A percentile compares a stretch with the other conserved stretches of the same genome.
phyloP scores from a whole-genome alignment of 2,888 invertebrate genomes.

The Epirrhoe tristata region DNA sequence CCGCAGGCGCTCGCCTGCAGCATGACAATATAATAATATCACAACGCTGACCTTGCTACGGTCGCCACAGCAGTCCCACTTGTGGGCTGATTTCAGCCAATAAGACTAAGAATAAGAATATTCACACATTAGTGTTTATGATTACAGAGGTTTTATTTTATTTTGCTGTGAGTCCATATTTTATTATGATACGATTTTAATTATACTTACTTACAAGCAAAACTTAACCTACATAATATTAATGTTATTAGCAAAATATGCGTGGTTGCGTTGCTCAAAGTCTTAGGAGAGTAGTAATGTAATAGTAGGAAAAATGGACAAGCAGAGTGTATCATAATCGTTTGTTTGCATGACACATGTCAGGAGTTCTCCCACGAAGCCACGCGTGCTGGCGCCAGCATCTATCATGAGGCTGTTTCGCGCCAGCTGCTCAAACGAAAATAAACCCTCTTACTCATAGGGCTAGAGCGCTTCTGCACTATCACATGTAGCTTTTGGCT shows the following conservation, averaged over 20 bases:
- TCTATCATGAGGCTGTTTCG: slow-evolving; percentile 15
- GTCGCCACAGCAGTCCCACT: neutral
- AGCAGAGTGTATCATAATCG: neutral
- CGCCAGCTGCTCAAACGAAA: slow-evolving; percentile 34
- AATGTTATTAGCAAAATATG: neutral
- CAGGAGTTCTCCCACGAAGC: slow-evolving; percentile 50
- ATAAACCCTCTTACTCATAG: slow-evolving; percentile 49
- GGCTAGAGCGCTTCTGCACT: slow-evolving; percentile 42
- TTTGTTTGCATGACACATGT: slow-evolving; percentile 34
- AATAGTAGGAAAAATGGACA: neutral
- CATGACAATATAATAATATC: slow-evolving; percentile 3
- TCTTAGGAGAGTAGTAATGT: neutral
- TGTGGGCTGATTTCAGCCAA: slow-evolving; percentile 7
- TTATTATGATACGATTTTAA: too few relatives aligned
- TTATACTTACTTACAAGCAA: too few relatives aligned
- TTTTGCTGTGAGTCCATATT: neutral
- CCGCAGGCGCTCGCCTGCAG: slow-evolving; percentile 8
- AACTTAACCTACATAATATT: too few relatives aligned
- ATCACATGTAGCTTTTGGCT: slow-evolving; percentile 54
- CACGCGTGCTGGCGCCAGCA: slow-evolving; percentile 34
- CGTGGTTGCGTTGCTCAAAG: neutral
- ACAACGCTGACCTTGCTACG: slow-evolving; percentile 3
- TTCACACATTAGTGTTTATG: neutral
- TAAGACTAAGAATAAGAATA: too few relatives aligned
- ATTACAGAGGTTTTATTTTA: neutral